Evolutionary conservation across 1,140 invertebrate genomes (phyloP).

Genomic region (Neuroterus valhalla): DNA sequence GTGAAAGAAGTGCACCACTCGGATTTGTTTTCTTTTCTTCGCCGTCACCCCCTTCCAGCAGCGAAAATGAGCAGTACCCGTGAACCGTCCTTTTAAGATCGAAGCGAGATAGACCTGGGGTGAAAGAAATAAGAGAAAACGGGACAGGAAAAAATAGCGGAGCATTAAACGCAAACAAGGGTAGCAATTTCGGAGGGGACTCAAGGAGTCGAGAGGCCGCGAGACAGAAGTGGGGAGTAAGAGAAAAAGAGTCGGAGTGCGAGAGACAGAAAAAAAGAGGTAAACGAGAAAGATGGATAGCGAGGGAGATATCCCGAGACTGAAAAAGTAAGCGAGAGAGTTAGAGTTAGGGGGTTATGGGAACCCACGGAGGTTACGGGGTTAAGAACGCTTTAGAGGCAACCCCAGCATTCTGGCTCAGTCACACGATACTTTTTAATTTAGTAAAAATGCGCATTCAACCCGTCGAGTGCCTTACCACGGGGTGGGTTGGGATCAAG

Average conservation of each 20-base stretch:
- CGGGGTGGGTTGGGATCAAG: constrained; percentile 54
- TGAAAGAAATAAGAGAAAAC: constrained; percentile 20
- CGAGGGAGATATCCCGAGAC: constrained; percentile 30
- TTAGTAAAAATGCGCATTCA: constrained; percentile 75
- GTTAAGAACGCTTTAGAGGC: constrained; percentile 70
- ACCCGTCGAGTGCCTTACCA: constrained; percentile 59
- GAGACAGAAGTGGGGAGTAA: constrained; percentile 50
- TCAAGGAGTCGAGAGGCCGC: constrained; percentile 64
- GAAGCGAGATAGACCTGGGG: constrained; percentile 31
- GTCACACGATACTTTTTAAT: constrained; percentile 75
- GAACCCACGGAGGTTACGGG: constrained; percentile 43
- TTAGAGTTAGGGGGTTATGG: constrained; percentile 38
- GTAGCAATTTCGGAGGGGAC: constrained; percentile 68
- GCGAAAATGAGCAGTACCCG: constrained; percentile 43
- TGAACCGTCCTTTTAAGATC: constrained; percentile 47
- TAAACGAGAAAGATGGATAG: constrained; percentile 53
- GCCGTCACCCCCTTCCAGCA: neutral
- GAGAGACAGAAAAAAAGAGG: constrained; percentile 52
- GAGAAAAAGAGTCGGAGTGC: constrained; percentile 42
- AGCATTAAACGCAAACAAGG: constrained; percentile 71
- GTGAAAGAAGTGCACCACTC: neutral
- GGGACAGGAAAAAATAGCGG: constrained; percentile 59
- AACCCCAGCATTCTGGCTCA: constrained; percentile 63
- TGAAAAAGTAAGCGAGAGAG: constrained; percentile 44
- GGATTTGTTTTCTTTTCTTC: neutral